Conservation (phyloP, 2,797 vertebrate species). For the Phyllotis vaccarum region DNA sequence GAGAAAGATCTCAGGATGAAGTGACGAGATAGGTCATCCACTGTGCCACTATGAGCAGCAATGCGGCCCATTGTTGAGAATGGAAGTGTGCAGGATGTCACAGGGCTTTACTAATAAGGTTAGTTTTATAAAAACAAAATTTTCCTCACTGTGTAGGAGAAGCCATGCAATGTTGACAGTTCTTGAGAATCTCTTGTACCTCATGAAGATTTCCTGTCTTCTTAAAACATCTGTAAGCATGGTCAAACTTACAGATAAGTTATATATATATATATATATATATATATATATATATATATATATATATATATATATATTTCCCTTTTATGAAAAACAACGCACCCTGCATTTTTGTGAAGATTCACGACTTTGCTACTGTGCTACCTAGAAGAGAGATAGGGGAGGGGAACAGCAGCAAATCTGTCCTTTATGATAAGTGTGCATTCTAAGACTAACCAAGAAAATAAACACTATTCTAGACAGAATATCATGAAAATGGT, state of each 20-base stretch:
- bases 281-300: no score
- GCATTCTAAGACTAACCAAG: conserved; percentile 54
- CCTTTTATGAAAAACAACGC: conserved; percentile 25
- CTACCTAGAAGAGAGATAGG: not conserved
- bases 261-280: no score
- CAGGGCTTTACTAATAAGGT: not conserved
- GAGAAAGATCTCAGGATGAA: conserved; percentile 29
- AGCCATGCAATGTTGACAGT: conserved; percentile 1
- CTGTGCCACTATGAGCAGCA: conserved; percentile 40
- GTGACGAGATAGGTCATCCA: conserved; percentile 32
- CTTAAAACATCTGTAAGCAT: conserved; percentile 31
- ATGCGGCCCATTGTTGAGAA: not conserved
- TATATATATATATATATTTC: no score
- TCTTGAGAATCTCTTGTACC: conserved; percentile 27
- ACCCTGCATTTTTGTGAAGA: conserved; percentile 46
- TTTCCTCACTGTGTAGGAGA: not conserved
- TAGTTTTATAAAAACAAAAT: conserved; percentile 62
- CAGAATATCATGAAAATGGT: not conserved
- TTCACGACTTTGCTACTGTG: not conserved
- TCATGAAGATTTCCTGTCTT: conserved; percentile 51
- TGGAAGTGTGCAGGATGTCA: not conserved
- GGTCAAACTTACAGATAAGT: conserved; percentile 43
- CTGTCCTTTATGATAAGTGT: conserved; percentile 39
- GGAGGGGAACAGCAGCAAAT: not conserved
- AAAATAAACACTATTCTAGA: conserved; percentile 63